Percentiles rank a stretch among this genome's conserved stretches.
These are phyloP conservation scores for Pterophyllum scalare DNA, from an alignment of 2,113 vertebrate species.

Conservation along the genomic window DNA sequence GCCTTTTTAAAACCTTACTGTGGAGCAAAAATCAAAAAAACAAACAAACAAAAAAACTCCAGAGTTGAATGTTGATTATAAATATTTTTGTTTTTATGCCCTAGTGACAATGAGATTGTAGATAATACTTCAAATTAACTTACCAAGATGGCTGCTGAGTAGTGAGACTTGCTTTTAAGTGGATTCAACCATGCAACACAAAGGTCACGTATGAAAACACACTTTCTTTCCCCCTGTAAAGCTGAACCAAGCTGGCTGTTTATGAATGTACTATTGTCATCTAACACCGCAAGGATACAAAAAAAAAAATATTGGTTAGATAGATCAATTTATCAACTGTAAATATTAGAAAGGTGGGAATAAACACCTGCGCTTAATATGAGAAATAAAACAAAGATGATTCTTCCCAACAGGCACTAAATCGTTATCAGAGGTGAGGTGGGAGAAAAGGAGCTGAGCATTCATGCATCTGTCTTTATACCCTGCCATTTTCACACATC, in stretches of 20 bases:
- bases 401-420: neutral
- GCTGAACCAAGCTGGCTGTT: neutral
- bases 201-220: neutral
- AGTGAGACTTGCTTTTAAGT: neutral
- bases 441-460: neutral
- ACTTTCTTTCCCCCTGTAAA: neutral
- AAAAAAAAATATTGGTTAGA: neutral
- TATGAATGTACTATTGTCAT: neutral
- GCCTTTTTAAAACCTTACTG: too few species aligned
- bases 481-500: conserved; percentile 55
- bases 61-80: too few species aligned
- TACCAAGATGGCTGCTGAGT: neutral
- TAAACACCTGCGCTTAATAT: neutral
- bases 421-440: conserved; percentile 9
- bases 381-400: neutral
- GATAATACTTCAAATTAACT: too few species aligned
- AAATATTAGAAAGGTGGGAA: neutral
- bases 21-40: too few species aligned
- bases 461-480: conserved; percentile 31
- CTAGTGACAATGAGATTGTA: too few species aligned
- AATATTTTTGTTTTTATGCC: too few species aligned
- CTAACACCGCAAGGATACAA: neutral
- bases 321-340: neutral
- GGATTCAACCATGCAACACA: fast-evolving
- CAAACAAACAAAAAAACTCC: too few species aligned